These are phyloP conservation scores for Urocolius indicus DNA, from an alignment of 2,113 vertebrate species.

Conservation along the genomic window DNA sequence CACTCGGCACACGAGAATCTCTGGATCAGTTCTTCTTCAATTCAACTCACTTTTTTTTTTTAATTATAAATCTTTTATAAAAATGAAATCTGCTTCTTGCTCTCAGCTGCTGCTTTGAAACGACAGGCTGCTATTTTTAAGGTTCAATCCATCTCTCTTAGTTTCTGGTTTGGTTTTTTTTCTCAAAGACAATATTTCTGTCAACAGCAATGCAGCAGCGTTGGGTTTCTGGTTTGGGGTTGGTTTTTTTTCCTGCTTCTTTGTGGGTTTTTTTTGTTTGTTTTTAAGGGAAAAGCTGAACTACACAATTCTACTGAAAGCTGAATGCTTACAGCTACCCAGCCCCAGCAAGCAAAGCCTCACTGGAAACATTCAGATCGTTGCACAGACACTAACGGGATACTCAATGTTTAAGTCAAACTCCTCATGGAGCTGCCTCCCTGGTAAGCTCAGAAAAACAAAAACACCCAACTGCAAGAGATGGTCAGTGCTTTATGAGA, in stretches of 20 bases:
- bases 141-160: slow-evolving; percentile 9
- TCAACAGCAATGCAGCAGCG: neutral
- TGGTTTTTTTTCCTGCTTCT: neutral
- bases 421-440: neutral
- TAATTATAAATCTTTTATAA: slow-evolving; percentile 47
- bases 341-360: neutral
- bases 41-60: slow-evolving; percentile 17
- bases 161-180: neutral
- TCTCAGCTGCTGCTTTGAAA: slow-evolving; percentile 14
- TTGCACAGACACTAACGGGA: neutral
- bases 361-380: neutral
- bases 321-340: neutral
- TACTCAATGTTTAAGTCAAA: neutral
- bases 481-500: neutral
- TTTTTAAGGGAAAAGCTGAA: neutral
- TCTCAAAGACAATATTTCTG: neutral
- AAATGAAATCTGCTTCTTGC: slow-evolving; percentile 19
- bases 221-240: neutral
- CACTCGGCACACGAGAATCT: neutral
- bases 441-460: neutral
- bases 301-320: neutral
- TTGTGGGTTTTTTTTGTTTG: neutral
- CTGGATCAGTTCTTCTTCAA: neutral
- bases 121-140: slow-evolving; percentile 43
- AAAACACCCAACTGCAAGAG: neutral